Percentiles rank a stretch among this genome's conserved stretches.
Evolutionary conservation across 2,888 invertebrate species (phyloP).

Genomic region (Notodromas monacha): DNA sequence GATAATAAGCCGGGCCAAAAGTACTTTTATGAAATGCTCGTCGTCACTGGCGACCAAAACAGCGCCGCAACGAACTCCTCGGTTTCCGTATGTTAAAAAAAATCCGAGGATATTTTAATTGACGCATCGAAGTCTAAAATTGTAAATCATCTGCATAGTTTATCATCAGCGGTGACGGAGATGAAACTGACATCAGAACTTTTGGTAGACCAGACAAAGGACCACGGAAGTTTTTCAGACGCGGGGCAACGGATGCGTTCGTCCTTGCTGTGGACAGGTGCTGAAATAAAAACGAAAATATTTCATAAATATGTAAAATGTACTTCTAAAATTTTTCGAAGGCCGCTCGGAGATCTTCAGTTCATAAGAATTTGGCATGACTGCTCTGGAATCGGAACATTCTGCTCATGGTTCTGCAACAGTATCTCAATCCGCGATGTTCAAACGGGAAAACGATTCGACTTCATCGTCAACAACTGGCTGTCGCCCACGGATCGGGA

Average conservation of each 20-base stretch:
- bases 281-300: too few species aligned
- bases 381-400: slow-evolving; percentile 18
- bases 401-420: slow-evolving; percentile 18
- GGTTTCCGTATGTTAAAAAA: slow-evolving; percentile 9
- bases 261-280: too few species aligned
- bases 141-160: slow-evolving; percentile 14
- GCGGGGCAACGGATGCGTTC: slow-evolving; percentile 16
- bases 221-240: slow-evolving; percentile 15
- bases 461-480: slow-evolving; percentile 18
- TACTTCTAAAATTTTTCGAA: slow-evolving; percentile 10
- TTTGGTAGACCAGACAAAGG: slow-evolving; percentile 15
- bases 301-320: too few species aligned
- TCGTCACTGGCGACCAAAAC: slow-evolving; percentile 16
- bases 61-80: slow-evolving; percentile 12
- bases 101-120: too few species aligned
- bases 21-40: slow-evolving; percentile 18
- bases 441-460: slow-evolving; percentile 17
- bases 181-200: slow-evolving; percentile 16
- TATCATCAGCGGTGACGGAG: slow-evolving; percentile 17
- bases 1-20: slow-evolving; percentile 18
- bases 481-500: slow-evolving; percentile 20
- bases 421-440: slow-evolving; percentile 18
- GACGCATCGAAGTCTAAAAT: too few species aligned
- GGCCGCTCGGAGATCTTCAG: slow-evolving; percentile 17
- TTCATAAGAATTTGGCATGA: slow-evolving; percentile 21